Conservation (phyloP, 1,140 invertebrate species). For the Drosophila serrata region DNA sequence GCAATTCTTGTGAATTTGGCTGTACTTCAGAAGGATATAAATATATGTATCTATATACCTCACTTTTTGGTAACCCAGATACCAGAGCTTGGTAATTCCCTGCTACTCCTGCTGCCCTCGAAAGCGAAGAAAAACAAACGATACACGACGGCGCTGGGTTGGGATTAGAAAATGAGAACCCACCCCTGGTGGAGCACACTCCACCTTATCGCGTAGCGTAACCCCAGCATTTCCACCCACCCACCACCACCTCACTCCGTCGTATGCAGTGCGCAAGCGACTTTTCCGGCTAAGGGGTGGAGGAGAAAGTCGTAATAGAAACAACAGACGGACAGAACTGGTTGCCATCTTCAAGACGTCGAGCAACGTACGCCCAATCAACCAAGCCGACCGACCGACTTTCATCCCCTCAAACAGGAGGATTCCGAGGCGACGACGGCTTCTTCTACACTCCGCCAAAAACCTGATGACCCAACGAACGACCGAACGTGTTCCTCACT, state of each 20-base stretch:
- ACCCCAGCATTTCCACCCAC: slow-evolving; percentile 34
- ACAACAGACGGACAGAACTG: slow-evolving; percentile 56
- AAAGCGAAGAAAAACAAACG: slow-evolving; percentile 19
- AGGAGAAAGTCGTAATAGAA: slow-evolving; percentile 23
- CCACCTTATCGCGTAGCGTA: slow-evolving; percentile 32
- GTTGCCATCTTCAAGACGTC: slow-evolving; percentile 74
- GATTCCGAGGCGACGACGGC: slow-evolving; percentile 45
- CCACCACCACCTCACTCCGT: slow-evolving; percentile 5
- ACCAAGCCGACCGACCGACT: slow-evolving; percentile 47
- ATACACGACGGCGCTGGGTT: background rate
- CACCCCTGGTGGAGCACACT: slow-evolving; percentile 17
- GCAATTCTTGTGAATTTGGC: slow-evolving; percentile 47
- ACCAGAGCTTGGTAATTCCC: slow-evolving; percentile 19
- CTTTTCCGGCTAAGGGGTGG: slow-evolving; percentile 23
- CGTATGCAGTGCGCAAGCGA: slow-evolving; percentile 46
- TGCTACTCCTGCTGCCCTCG: slow-evolving; percentile 4
- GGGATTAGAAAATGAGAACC: slow-evolving; percentile 28
- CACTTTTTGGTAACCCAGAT: slow-evolving; percentile 35
- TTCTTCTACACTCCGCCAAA: slow-evolving; percentile 66
- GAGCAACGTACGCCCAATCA: slow-evolving; percentile 54
- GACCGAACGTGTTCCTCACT: slow-evolving; percentile 40
- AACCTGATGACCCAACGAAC: slow-evolving; percentile 33
- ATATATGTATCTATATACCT: background rate
- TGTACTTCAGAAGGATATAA: slow-evolving; percentile 8
- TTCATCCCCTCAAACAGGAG: slow-evolving; percentile 61